Evolutionary conservation across 2,888 invertebrate genomes (phyloP), one percentile per base, ranked within the genome.

Genomic region (Cataglyphis livida): DNA sequence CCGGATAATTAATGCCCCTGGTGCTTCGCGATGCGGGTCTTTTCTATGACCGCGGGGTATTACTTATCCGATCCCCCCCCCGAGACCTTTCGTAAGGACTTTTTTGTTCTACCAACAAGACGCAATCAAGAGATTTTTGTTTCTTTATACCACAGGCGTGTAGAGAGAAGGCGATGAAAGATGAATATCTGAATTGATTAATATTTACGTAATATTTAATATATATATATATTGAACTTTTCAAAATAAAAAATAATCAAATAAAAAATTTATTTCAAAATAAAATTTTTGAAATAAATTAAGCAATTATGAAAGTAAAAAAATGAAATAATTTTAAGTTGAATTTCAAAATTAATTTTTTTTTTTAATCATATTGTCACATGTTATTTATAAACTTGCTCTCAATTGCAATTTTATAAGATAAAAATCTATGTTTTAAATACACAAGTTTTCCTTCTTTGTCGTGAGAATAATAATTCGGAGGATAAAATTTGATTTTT

Each of bases 371-470:
- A 21, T 41, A n/a, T 57, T 18, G 21, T n/a, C 10, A n/a, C 35
- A 51, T 28, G 3, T 62, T 25, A 25, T 54, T 74, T 41, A 18
- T 38, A 78, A 78, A 78, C 57, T 44, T 48, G 54, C n/a, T 32
- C 41, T 54, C 38, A 76, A 44, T 12, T 68, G 57, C 35, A 28
- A 78, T n/a, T 1, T 12, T 10, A 6, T 3, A 68, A 41, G 44
- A 78, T 57, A 59, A 41, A 78, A 21, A 70, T 76, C 41, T 44
- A 9, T 57, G 41, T 44, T 76, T 76, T 44, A 44, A 57, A 41
- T 28, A 15, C 41, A 41, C 32, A 78, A 59, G 32, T 75, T 75
- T 74, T 84, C 86, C 62, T 79, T 78, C 57, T 28, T 70, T 76
- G 54, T 44, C 28, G 28, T 73, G 41, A 59, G 59, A 78, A 57